Evolutionary conservation across 2,888 invertebrate species (phyloP).

Genomic region (Andrena flavipes): DNA sequence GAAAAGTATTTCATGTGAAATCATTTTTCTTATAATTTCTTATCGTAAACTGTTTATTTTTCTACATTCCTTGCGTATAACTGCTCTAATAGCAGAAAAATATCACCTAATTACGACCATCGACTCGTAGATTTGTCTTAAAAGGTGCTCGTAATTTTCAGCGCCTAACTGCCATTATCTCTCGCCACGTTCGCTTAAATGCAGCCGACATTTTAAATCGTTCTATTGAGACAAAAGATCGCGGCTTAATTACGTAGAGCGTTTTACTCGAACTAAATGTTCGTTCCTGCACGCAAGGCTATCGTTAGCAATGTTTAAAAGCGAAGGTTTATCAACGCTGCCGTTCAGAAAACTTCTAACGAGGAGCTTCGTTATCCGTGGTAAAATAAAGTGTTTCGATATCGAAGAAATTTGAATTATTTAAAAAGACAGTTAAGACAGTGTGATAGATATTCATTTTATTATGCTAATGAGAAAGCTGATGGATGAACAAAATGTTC

Average conservation of each 20-base stretch:
- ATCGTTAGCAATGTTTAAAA: constrained; percentile 51
- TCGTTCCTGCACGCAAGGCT: constrained; percentile 40
- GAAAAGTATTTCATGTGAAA: too few relatives aligned
- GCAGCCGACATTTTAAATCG: constrained; percentile 47
- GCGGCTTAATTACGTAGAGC: constrained; percentile 54
- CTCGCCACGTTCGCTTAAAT: constrained; percentile 18
- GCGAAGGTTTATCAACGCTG: constrained; percentile 38
- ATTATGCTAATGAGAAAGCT: neutral
- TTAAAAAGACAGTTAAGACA: neutral
- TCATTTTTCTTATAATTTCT: too few relatives aligned
- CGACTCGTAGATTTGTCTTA: too few relatives aligned
- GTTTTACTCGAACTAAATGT: constrained; percentile 30
- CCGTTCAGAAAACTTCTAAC: constrained; percentile 36
- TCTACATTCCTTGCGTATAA: too few relatives aligned
- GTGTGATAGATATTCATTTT: neutral
- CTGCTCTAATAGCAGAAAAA: too few relatives aligned
- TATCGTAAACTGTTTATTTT: too few relatives aligned
- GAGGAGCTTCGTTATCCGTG: constrained; percentile 31
- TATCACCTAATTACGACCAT: too few relatives aligned
- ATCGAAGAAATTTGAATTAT: neutral
- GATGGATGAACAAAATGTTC: neutral
- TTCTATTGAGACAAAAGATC: constrained; percentile 58
- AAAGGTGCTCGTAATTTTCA: constrained; percentile 25
- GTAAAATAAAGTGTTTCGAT: constrained; percentile 7
- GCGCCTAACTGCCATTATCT: constrained; percentile 25